Conservation (phyloP, 2,797 vertebrate species). For the Phalloptychus januarius region DNA sequence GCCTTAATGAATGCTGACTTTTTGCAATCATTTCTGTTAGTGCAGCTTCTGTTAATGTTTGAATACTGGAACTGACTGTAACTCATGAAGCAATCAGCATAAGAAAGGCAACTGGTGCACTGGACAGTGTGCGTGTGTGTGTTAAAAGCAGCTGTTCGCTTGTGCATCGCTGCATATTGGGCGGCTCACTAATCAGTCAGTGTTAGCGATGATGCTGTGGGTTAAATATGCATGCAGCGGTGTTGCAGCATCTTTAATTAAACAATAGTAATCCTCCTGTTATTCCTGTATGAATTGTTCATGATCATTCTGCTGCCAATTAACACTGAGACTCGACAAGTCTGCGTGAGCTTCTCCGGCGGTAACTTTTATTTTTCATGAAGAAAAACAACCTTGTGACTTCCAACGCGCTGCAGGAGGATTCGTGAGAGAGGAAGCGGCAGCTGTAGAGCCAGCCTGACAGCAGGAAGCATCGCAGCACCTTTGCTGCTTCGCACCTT, state of each 20-base stretch:
- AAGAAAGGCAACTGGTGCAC: slow-evolving; percentile 8
- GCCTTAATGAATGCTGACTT: slow-evolving; percentile 16
- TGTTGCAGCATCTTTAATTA: slow-evolving; percentile 77
- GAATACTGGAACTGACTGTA: slow-evolving; percentile 12
- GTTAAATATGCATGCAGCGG: slow-evolving; percentile 74
- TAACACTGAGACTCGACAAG: slow-evolving; percentile 46
- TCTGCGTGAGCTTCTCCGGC: slow-evolving; percentile 11
- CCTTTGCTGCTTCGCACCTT: slow-evolving; percentile 27
- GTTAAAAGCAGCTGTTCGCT: slow-evolving; percentile 47
- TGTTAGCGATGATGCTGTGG: slow-evolving; percentile 57
- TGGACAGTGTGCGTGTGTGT: slow-evolving; percentile 15
- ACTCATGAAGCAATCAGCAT: slow-evolving; percentile 15
- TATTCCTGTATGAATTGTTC: slow-evolving; percentile 78
- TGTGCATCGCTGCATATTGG: slow-evolving; percentile 29
- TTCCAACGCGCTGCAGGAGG: background rate
- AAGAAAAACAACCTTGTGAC: background rate
- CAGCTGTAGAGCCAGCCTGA: slow-evolving; percentile 7
- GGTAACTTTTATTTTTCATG: slow-evolving; percentile 7
- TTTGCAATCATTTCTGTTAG: slow-evolving; percentile 15
- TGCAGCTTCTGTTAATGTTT: slow-evolving; percentile 15
- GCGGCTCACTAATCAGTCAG: slow-evolving; percentile 47
- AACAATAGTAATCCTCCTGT: slow-evolving; percentile 68
- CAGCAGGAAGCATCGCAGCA: slow-evolving; percentile 14
- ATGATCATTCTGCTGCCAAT: slow-evolving; percentile 69
- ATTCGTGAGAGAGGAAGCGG: background rate